These are phyloP conservation scores for Pristionchus arcanus DNA, from an alignment of 2,888 invertebrate species.

Conservation along the genomic window DNA sequence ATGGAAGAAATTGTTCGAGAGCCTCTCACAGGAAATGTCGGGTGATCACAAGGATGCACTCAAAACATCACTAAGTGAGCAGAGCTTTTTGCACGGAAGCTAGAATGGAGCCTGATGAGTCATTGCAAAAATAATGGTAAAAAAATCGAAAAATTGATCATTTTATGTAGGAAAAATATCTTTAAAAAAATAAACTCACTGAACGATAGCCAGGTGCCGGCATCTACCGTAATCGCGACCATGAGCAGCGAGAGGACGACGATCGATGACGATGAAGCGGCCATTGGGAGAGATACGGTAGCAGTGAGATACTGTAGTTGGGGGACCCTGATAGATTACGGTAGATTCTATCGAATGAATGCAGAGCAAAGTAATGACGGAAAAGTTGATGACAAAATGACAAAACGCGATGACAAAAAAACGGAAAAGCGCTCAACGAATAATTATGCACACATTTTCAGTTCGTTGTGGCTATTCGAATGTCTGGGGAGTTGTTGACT, in stretches of 20 bases:
- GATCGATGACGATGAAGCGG: conserved; percentile 13
- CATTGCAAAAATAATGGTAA: no score
- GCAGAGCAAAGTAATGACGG: background rate
- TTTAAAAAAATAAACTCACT: conserved; percentile 35
- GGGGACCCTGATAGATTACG: conserved; percentile 27
- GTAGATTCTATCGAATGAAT: background rate
- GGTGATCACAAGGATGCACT: background rate
- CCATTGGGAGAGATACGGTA: conserved; percentile 37
- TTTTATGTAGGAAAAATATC: no score
- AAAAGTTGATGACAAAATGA: no score
- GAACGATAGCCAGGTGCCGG: conserved; percentile 55
- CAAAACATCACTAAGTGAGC: background rate
- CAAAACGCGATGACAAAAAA: background rate
- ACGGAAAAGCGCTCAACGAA: background rate
- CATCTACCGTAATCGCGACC: conserved; percentile 41
- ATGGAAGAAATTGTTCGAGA: background rate
- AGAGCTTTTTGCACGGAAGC: background rate
- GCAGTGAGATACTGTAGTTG: conserved; percentile 27
- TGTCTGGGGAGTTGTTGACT: background rate
- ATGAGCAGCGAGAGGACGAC: conserved; percentile 10
- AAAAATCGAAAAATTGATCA: no score
- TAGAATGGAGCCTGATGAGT: background rate
- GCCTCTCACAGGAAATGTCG: background rate
- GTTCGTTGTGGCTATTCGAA: background rate
- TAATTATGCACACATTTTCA: background rate